Conservation (phyloP, 2,113 vertebrate species). For the Scalopus aquaticus region DNA sequence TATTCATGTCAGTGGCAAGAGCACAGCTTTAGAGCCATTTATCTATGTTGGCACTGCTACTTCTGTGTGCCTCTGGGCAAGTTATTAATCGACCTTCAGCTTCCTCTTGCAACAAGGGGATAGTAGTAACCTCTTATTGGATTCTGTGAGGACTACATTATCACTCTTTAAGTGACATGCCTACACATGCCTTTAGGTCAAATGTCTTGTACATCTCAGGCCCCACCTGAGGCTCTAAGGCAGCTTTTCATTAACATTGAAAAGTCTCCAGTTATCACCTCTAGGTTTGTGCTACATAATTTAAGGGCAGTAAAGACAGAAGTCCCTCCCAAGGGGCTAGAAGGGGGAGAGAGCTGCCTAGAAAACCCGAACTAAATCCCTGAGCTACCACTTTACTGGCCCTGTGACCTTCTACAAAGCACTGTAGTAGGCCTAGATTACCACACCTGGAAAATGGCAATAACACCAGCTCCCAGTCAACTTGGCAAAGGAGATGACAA, state of each 20-base stretch:
- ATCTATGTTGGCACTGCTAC: background rate
- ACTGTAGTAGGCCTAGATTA: background rate
- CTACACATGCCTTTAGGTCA: background rate
- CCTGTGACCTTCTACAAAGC: slow-evolving; percentile 5
- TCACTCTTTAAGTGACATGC: background rate
- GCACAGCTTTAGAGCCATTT: background rate
- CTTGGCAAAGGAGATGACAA: slow-evolving; percentile 14
- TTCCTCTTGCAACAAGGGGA: background rate
- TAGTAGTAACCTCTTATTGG: background rate
- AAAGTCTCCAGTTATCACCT: background rate
- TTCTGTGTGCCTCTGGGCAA: background rate
- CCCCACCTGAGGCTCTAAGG: background rate
- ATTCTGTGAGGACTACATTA: background rate
- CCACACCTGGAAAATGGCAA: background rate
- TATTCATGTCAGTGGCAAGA: background rate
- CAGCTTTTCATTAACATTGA: background rate
- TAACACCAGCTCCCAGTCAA: background rate
- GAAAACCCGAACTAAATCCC: slow-evolving; percentile 22
- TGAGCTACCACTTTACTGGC: background rate
- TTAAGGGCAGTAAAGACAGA: background rate
- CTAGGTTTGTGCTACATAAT: background rate
- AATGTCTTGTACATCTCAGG: background rate
- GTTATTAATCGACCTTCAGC: slow-evolving; percentile 38
- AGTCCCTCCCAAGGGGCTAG: background rate
- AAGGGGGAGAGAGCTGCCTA: background rate